Conservation (phyloP, 1,140 invertebrate species). For the Hylaeus volcanicus region DNA sequence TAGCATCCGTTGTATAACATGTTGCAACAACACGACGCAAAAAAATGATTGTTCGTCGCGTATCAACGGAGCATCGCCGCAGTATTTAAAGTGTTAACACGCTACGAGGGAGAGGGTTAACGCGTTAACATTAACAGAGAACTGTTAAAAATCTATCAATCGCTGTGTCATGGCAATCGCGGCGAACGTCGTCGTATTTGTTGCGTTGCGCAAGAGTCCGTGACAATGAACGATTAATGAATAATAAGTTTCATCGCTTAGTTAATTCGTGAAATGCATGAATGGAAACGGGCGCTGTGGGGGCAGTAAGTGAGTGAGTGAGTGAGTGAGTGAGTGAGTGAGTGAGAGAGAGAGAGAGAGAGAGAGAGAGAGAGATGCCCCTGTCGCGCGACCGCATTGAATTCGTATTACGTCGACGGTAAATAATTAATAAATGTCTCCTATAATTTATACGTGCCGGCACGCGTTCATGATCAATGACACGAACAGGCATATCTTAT, state of each 20-base stretch:
- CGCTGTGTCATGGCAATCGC: background rate
- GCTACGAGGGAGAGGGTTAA: too few relatives aligned
- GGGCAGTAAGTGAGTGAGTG: background rate
- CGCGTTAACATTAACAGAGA: background rate
- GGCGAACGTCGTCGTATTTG: background rate
- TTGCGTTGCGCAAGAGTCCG: slow-evolving; percentile 15
- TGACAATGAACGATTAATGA: slow-evolving; percentile 46
- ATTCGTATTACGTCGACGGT: slow-evolving; percentile 20
- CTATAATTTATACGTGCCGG: slow-evolving; percentile 24
- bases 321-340: too few relatives aligned
- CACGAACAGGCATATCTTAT: background rate
- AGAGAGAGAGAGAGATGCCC: too few relatives aligned
- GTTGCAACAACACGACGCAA: too few relatives aligned
- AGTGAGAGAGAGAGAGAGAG: too few relatives aligned
- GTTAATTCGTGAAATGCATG: slow-evolving; percentile 36
- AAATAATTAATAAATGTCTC: slow-evolving; percentile 45
- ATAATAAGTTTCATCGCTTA: slow-evolving; percentile 44
- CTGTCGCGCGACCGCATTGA: slow-evolving; percentile 1
- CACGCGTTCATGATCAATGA: slow-evolving; percentile 25
- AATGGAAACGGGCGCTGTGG: slow-evolving; percentile 8
- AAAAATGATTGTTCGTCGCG: too few relatives aligned
- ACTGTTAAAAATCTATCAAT: slow-evolving; percentile 34
- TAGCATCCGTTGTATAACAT: too few relatives aligned
- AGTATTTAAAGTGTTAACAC: too few relatives aligned
- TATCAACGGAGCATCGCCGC: too few relatives aligned